These are phyloP conservation scores for Arbacia lixula DNA, from an alignment of 53 echinoderm and acorn worm species.

Conservation along the genomic window DNA sequence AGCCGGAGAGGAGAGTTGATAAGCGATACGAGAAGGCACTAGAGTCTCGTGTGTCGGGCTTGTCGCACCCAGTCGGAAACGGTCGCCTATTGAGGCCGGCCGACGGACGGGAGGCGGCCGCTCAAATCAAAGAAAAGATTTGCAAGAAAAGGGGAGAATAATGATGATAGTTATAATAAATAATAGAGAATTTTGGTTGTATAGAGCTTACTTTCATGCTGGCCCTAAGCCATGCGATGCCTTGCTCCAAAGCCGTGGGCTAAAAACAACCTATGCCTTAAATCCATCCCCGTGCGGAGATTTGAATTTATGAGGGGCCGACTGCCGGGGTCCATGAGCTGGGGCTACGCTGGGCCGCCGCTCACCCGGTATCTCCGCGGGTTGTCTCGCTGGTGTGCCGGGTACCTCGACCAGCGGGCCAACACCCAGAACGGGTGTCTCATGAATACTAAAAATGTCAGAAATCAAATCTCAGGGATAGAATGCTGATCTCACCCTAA, in stretches of 20 bases:
- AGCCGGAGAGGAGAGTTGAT: slow-evolving; percentile 18
- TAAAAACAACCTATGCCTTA: slow-evolving; percentile 23
- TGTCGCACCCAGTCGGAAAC: slow-evolving; percentile 3
- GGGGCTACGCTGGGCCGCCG: background rate
- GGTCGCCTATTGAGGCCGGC: slow-evolving; percentile 6
- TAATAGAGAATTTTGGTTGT: background rate
- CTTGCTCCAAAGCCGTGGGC: slow-evolving; percentile 32
- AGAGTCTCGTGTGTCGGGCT: slow-evolving; percentile 37
- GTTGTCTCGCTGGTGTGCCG: background rate
- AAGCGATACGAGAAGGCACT: slow-evolving; percentile 32
- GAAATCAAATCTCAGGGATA: slow-evolving; percentile 16
- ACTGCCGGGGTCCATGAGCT: background rate
- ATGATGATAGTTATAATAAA: slow-evolving; percentile 7
- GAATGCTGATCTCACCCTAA: background rate
- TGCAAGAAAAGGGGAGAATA: slow-evolving; percentile 9
- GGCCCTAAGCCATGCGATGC: slow-evolving; percentile 42
- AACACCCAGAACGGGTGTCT: slow-evolving; percentile 49
- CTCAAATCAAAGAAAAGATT: background rate
- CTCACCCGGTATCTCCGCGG: background rate
- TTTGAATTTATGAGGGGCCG: slow-evolving; percentile 16
- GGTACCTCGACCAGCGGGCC: slow-evolving; percentile 16
- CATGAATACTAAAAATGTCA: slow-evolving; percentile 38
- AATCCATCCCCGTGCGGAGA: background rate
- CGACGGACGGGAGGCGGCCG: slow-evolving; percentile 8
- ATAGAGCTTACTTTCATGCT: slow-evolving; percentile 37